Conservation (phyloP, 1,140 invertebrate species). For the Hycleus cichorii region DNA sequence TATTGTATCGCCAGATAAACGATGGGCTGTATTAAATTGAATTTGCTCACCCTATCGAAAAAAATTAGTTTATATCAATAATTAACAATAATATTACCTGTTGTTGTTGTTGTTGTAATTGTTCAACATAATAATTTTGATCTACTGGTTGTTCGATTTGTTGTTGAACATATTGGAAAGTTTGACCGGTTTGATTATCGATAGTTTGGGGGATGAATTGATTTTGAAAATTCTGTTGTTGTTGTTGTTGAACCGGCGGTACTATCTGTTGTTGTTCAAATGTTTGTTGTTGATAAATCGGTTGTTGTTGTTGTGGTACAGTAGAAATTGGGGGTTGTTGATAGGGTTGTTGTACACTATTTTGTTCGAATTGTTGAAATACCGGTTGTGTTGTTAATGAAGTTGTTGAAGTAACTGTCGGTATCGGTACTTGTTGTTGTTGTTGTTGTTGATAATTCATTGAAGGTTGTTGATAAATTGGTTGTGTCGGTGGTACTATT, state of each 20-base stretch:
- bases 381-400: slow-evolving; percentile 12
- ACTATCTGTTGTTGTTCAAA: not conserved
- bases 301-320: slow-evolving; percentile 41
- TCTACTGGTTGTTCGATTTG: not conserved
- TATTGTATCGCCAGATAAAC: slow-evolving; percentile 17
- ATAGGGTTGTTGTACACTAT: slow-evolving; percentile 21
- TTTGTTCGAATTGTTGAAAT: not conserved
- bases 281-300: slow-evolving; percentile 22
- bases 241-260: slow-evolving; percentile 7
- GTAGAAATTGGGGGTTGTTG: slow-evolving; percentile 5
- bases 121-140: not conserved
- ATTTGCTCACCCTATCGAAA: not conserved
- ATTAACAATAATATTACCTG: not conserved
- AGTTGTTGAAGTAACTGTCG: slow-evolving; percentile 3
- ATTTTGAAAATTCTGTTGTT: slow-evolving; percentile 6
- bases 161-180: slow-evolving; percentile 13
- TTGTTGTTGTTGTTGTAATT: slow-evolving; percentile 4
- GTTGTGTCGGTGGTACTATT: not conserved
- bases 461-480: slow-evolving; percentile 18
- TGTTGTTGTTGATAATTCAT: slow-evolving; percentile 2
- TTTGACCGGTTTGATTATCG: not conserved
- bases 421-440: slow-evolving; percentile 3
- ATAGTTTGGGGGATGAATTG: slow-evolving; percentile 7
- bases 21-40: slow-evolving; percentile 10
- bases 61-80: too few relatives aligned